Percentiles rank a stretch among this genome's conserved stretches.
These are phyloP conservation scores for Astyanax mexicanus DNA, from an alignment of 2,797 vertebrate species.

Conservation along the genomic window DNA sequence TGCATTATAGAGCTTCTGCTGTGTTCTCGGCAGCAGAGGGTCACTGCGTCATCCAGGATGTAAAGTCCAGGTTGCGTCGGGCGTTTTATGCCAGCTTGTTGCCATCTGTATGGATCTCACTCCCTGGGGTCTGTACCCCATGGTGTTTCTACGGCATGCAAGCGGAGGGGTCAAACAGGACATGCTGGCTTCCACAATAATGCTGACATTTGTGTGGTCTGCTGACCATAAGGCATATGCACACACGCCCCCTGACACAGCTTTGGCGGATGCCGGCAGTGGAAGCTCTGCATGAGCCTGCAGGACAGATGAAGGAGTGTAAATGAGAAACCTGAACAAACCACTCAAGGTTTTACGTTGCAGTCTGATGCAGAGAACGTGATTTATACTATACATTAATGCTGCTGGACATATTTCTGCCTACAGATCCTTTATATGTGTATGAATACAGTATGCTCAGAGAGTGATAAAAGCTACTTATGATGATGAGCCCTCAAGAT, in stretches of 20 bases:
- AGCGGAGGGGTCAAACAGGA: slow-evolving; percentile 20
- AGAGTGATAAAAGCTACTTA: no score
- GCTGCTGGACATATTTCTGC: not conserved
- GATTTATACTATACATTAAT: not conserved
- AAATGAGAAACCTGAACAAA: not conserved
- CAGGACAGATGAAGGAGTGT: not conserved
- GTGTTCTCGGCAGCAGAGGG: slow-evolving; percentile 14
- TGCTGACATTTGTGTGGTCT: slow-evolving; percentile 44
- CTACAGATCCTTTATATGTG: not conserved
- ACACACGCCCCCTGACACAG: slow-evolving; percentile 14
- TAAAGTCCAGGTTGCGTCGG: slow-evolving; percentile 17
- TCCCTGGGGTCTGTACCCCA: slow-evolving; percentile 32
- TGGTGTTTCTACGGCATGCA: slow-evolving; percentile 20
- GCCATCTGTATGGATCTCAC: slow-evolving; percentile 37
- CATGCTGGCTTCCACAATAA: slow-evolving; percentile 22
- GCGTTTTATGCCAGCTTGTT: slow-evolving; percentile 32
- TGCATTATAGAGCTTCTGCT: no score
- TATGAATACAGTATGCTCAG: no score
- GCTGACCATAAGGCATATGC: slow-evolving; percentile 21
- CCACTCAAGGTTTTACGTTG: not conserved
- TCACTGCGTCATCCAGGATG: slow-evolving; percentile 32
- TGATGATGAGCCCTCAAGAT: no score
- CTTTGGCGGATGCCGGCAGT: slow-evolving; percentile 14
- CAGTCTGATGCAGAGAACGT: not conserved
- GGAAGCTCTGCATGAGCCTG: slow-evolving; percentile 22